A percentile compares a stretch with the other conserved stretches of the same genome.
phyloP scores from a whole-genome alignment of 2,797 vertebrate genomes.

The Sebastes trivittatus region DNA sequence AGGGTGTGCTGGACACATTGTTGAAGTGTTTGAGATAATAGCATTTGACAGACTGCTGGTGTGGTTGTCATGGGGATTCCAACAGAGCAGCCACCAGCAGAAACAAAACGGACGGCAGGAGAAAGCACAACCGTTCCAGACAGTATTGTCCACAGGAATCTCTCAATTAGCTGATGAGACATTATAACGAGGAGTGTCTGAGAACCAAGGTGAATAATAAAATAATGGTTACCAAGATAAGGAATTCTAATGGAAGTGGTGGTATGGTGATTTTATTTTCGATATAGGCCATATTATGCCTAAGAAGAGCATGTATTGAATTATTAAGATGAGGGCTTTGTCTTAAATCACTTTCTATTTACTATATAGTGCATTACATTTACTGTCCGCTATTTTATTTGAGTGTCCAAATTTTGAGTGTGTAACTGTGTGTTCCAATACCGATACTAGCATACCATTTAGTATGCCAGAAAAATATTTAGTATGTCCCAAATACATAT shows the following conservation, averaged over 20 bases:
- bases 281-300: not conserved
- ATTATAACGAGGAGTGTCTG: not conserved
- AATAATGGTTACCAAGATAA: constrained; percentile 5
- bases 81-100: constrained; percentile 58
- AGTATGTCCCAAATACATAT: no score
- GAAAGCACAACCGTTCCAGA: constrained; percentile 47
- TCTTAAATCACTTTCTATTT: not conserved
- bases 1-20: constrained; percentile 53
- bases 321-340: not conserved
- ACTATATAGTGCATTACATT: not conserved
- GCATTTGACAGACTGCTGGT: constrained; percentile 66
- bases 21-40: constrained; percentile 66
- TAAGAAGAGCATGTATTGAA: not conserved
- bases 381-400: not conserved
- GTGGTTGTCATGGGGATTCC: constrained; percentile 71
- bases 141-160: constrained; percentile 33
- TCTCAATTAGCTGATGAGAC: constrained; percentile 37
- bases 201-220: not conserved
- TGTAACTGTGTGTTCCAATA: no score
- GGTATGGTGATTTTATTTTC: not conserved
- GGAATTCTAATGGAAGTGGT: not conserved
- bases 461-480: no score
- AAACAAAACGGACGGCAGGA: constrained; percentile 45
- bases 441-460: no score
- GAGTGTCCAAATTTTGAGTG: not conserved